These are phyloP conservation scores for Heterocephalus glaber DNA, from an alignment of 2,113 vertebrate genomes.

Conservation along the genomic window DNA sequence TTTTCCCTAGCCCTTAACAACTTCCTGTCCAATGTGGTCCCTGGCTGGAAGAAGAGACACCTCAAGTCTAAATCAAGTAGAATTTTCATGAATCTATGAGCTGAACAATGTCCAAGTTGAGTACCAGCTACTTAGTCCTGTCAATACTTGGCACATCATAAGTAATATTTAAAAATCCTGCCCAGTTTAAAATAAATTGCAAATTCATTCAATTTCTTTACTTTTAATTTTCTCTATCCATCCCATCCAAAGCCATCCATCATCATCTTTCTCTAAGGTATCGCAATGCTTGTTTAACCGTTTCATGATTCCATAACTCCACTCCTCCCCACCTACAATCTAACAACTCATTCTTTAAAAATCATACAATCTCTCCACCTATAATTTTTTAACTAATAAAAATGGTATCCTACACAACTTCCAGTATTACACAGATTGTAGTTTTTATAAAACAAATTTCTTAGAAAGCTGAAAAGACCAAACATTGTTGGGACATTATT, in stretches of 20 bases:
- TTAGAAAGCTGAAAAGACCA: not conserved
- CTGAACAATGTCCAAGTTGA: not conserved
- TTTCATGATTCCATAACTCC: not conserved
- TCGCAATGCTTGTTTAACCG: not conserved
- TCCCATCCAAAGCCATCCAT: not conserved
- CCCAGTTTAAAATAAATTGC: not conserved
- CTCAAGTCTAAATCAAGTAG: not conserved
- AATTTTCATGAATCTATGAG: not conserved
- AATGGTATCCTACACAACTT: not conserved
- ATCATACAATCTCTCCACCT: not conserved
- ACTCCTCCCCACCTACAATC: not conserved
- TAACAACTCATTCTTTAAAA: not conserved
- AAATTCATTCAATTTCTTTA: not conserved
- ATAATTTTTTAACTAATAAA: not conserved
- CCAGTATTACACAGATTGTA: no score
- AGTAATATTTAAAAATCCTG: not conserved
- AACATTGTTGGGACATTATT: not conserved
- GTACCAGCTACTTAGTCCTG: not conserved
- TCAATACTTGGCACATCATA: not conserved
- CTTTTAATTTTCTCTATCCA: not conserved
- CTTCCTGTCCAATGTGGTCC: not conserved
- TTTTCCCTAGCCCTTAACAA: rapidly evolving
- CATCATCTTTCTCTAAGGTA: not conserved
- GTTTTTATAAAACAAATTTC: not conserved
- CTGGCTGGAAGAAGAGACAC: not conserved